These are phyloP conservation scores for Perccottus glenii DNA, from an alignment of 2,113 vertebrate species.

Conservation along the genomic window DNA sequence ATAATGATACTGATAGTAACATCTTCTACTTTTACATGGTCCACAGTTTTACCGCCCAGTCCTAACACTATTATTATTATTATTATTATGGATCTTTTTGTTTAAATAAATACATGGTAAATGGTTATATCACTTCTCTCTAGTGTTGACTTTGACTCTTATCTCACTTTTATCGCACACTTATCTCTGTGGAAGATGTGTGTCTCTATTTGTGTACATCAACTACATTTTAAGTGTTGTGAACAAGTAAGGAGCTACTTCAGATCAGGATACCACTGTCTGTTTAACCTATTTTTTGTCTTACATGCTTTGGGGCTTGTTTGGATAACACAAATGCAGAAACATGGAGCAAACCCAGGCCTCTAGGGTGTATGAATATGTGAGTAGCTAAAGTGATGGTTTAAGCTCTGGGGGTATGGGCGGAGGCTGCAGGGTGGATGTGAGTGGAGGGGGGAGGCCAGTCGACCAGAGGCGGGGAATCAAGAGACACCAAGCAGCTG, in stretches of 20 bases:
- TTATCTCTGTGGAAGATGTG: too few relatives aligned
- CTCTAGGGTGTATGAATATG: conserved; percentile 15
- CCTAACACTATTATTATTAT: too few relatives aligned
- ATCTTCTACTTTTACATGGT: too few relatives aligned
- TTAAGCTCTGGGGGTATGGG: conserved; percentile 36
- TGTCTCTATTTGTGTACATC: conserved; percentile 10
- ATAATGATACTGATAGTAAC: neutral
- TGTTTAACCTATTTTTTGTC: conserved; percentile 8
- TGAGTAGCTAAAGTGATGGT: conserved; percentile 27
- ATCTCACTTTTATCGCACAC: too few relatives aligned
- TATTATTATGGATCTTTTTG: too few relatives aligned
- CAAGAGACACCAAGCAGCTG: conserved; percentile 73
- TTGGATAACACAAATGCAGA: conserved; percentile 34
- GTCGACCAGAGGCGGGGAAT: conserved; percentile 15
- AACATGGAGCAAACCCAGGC: conserved; percentile 8
- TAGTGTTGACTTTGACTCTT: too few relatives aligned
- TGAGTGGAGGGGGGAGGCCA: conserved; percentile 26
- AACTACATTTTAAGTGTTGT: neutral
- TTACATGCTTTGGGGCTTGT: conserved; percentile 15
- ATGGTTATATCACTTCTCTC: too few relatives aligned
- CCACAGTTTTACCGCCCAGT: too few relatives aligned
- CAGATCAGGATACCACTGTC: neutral
- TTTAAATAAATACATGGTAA: too few relatives aligned
- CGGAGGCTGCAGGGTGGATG: conserved; percentile 30
- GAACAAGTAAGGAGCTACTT: conserved; percentile 12